Evolutionary conservation across 2,888 invertebrate species (phyloP), one percentile per base, ranked within the genome.

Genomic region (Hypercompe scribonia): DNA sequence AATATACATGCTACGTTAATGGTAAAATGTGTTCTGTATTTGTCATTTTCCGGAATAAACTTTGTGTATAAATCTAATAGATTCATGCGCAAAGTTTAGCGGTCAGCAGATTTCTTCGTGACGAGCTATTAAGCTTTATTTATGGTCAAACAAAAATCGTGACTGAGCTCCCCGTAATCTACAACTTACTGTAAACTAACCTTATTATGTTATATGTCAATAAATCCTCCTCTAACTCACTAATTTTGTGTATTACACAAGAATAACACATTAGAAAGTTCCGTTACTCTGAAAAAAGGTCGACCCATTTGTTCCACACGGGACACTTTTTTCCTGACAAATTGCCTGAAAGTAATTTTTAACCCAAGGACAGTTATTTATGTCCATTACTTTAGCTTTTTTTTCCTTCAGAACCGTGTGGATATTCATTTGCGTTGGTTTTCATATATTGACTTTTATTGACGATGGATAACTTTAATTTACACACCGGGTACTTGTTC

Each of bases 291-390:
- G 91, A 93, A 85, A n/a, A 92, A 94, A 91, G 93, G 93, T 92
- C 90, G 91, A 86, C 86, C 92, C 92, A 93, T 94, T 93, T 91
- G 90, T 94, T 89, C 89, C 82, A 83, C 82, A 81, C 82, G 89
- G 89, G 91, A 91, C 91, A 91, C 90, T 93, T 93, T 93, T 92
- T 90, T 89, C 91, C 90, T 90, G 92, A 94, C 94, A 94, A 94
- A 94, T 94, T 93, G 94, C 89, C 91, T 91, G 94, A 91, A 93
- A 93, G 93, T 93, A 94, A 94, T 93, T 94, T 94, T 93, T 91
- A 92, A 90, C 91, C 90, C 88, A 91, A 92, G 90, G 90, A 89
- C 90, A 88, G 92, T 92, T 93, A 93, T 94, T 93, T 94, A 93
- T 93, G 91, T 89, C 89, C 90, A 91, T 92, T 90, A 89, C 89